Percentiles rank a stretch among this genome's conserved stretches.
Conservation (phyloP, 2,888 invertebrate genomes). For the Ectemnius cavifrons region DNA sequence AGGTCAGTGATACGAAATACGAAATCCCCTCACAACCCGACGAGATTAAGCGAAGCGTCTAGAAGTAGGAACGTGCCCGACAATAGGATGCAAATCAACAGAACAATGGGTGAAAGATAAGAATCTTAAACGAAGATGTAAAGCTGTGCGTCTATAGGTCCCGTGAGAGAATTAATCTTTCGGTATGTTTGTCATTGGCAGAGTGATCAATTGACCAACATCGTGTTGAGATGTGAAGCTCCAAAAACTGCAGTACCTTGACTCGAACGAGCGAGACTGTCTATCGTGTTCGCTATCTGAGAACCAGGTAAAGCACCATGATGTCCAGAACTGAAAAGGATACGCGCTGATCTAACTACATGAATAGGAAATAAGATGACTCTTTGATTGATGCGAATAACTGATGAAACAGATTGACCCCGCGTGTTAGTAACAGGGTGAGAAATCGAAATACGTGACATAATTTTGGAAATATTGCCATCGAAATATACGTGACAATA, state of each 20-base stretch:
- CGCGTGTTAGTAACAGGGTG: no score
- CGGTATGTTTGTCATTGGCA: no score
- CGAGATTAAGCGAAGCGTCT: neutral
- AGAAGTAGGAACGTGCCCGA: conserved; percentile 1
- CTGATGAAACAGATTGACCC: no score
- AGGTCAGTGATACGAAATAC: conserved; percentile 28
- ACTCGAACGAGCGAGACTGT: conserved; percentile 44
- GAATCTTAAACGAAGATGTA: neutral
- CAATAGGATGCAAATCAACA: conserved; percentile 3
- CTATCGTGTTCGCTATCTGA: conserved; percentile 69
- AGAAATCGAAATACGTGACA: no score
- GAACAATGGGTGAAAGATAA: neutral
- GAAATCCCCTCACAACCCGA: conserved; percentile 9
- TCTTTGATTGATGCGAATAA: neutral
- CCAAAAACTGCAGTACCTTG: conserved; percentile 50
- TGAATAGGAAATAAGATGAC: conserved; percentile 12
- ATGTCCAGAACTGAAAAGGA: conserved; percentile 74
- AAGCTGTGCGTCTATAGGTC: neutral
- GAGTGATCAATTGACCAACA: neutral
- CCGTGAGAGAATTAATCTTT: conserved; percentile 6
- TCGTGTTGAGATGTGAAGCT: conserved; percentile 12
- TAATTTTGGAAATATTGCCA: no score
- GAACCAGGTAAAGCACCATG: conserved; percentile 74
- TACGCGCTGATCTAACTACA: conserved; percentile 54
- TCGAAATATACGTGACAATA: no score